Evolutionary conservation across 2,113 vertebrate genomes (phyloP).

Genomic region (Oreotragus oreotragus): DNA sequence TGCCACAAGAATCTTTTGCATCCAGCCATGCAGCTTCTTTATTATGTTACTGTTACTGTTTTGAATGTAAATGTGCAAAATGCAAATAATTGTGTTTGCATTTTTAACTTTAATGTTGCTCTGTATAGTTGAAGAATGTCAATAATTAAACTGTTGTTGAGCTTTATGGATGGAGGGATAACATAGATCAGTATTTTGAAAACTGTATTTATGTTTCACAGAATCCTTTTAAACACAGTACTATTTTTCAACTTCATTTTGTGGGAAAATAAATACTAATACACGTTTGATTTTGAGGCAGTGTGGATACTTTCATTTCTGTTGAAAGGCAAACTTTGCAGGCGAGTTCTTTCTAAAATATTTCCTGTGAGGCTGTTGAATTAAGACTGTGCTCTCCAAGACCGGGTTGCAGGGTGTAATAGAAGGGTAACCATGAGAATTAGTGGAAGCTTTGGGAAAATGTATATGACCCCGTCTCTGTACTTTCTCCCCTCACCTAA

Average conservation of each 20-base stretch:
- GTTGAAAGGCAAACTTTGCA: background rate
- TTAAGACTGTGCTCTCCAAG: background rate
- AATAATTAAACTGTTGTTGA: background rate
- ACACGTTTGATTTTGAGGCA: background rate
- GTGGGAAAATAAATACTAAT: background rate
- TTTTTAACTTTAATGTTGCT: slow-evolving; percentile 11
- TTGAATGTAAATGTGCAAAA: background rate
- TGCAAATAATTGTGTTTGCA: background rate
- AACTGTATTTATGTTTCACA: background rate
- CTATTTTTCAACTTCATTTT: background rate
- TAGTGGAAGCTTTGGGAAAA: background rate
- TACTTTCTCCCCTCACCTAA: background rate
- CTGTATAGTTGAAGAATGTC: background rate
- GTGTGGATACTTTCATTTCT: background rate
- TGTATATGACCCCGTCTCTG: background rate
- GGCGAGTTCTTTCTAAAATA: background rate
- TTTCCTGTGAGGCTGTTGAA: background rate
- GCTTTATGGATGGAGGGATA: background rate
- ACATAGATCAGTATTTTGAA: background rate
- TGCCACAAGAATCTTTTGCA: background rate
- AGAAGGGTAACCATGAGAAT: background rate
- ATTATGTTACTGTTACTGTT: background rate
- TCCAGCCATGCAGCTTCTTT: background rate
- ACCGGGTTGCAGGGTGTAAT: background rate
- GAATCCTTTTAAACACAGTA: background rate